Percentiles rank a stretch among this genome's conserved stretches.
phyloP scores from a whole-genome alignment of 2,797 vertebrate genomes.

The Coregonus suidteri region DNA sequence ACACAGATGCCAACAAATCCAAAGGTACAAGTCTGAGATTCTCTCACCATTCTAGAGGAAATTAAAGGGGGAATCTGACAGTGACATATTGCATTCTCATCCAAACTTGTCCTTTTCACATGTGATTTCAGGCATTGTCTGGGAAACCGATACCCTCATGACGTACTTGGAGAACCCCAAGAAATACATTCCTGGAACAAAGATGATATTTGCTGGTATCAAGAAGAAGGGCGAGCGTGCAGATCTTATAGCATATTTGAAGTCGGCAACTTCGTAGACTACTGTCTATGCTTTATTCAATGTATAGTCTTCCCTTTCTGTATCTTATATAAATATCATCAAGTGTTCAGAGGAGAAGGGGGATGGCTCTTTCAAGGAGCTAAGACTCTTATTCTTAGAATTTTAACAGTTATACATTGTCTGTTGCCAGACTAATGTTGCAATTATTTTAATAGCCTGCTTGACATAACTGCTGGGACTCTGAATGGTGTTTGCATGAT shows the following conservation, averaged over 20 bases:
- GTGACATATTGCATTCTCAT: neutral
- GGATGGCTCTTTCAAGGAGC: constrained; percentile 8
- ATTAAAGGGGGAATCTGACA: neutral
- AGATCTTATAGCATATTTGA: constrained; percentile 84
- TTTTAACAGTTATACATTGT: constrained; percentile 14
- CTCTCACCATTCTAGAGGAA: neutral
- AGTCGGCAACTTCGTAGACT: constrained; percentile 78
- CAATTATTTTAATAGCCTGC: constrained; percentile 5
- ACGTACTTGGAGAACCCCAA: constrained; percentile 89
- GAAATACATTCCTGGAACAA: constrained; percentile 89
- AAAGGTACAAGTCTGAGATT: constrained; percentile 71
- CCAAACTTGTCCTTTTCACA: neutral
- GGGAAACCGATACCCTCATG: constrained; percentile 79
- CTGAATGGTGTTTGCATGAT: constrained; percentile 18
- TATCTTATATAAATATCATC: neutral
- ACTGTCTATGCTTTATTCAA: neutral
- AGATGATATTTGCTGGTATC: constrained; percentile 88
- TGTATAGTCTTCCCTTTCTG: neutral
- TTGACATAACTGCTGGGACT: constrained; percentile 10
- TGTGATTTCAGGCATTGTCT: constrained; percentile 72
- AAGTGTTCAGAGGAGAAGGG: neutral
- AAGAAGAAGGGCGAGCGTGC: constrained; percentile 86
- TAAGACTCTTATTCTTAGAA: constrained; percentile 2
- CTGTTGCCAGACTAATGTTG: constrained; percentile 4
- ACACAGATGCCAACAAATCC: constrained; percentile 84